Conservation (phyloP, 2,797 vertebrate species). For the Bufotes viridis region DNA sequence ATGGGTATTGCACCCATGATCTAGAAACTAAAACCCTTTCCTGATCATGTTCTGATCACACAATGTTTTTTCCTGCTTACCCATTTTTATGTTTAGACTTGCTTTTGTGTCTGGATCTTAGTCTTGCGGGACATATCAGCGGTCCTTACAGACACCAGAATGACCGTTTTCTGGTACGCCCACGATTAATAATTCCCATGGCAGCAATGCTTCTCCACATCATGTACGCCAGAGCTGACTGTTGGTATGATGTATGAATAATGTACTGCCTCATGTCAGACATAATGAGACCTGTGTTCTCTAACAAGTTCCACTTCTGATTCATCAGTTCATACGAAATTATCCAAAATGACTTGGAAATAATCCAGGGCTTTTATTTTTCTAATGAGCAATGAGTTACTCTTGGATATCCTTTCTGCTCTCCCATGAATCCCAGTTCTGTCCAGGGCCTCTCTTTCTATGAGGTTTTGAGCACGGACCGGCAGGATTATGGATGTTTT, state of each 20-base stretch:
- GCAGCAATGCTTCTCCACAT: neutral
- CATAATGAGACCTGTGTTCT: neutral
- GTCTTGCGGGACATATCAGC: neutral
- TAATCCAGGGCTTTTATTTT: neutral
- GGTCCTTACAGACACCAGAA: neutral
- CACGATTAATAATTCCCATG: neutral
- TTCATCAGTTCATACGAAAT: neutral
- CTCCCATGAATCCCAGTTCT: too few relatives aligned
- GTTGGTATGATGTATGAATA: neutral
- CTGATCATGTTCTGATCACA: too few relatives aligned
- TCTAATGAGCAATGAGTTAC: neutral
- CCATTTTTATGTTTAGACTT: too few relatives aligned
- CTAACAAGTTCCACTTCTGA: neutral
- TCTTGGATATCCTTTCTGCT: too few relatives aligned
- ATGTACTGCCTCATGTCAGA: neutral
- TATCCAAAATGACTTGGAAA: constrained; percentile 2
- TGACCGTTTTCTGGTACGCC: neutral
- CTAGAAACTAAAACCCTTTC: too few relatives aligned
- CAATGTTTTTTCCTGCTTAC: too few relatives aligned
- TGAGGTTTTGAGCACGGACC: too few relatives aligned
- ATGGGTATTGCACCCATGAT: too few relatives aligned
- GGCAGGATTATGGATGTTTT: too few relatives aligned
- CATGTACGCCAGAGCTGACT: neutral
- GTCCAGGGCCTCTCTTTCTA: too few relatives aligned
- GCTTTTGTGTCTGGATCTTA: neutral